Evolutionary conservation across 2,888 invertebrate species (phyloP).

Genomic region (Cataglyphis albicans): DNA sequence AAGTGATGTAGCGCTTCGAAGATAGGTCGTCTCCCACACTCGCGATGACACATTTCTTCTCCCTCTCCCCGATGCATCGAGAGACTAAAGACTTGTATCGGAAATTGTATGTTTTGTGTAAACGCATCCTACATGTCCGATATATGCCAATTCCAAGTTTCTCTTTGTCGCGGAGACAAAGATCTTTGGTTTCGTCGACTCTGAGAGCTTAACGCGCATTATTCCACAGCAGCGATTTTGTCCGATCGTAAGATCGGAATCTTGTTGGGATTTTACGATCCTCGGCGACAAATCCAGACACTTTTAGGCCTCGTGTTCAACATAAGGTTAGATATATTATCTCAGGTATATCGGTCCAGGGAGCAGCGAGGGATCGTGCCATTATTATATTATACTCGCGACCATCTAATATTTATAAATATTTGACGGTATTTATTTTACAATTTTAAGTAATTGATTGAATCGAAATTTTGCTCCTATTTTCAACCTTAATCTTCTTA

Average conservation of each 20-base stretch:
- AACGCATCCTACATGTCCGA: background rate
- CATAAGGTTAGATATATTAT: constrained; percentile 3
- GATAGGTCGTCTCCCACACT: too few species aligned
- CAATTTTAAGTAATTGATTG: background rate
- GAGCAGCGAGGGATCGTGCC: background rate
- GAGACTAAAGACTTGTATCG: background rate
- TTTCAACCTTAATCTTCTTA: too few species aligned
- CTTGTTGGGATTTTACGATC: constrained; percentile 54
- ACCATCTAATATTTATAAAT: background rate
- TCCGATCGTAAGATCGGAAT: constrained; percentile 66
- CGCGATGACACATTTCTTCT: background rate
- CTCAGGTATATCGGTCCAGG: background rate
- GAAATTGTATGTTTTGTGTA: constrained; percentile 36
- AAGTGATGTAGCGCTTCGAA: background rate
- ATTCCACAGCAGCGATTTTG: constrained; percentile 71
- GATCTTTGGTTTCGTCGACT: constrained; percentile 6
- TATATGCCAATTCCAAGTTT: background rate
- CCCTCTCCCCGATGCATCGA: background rate
- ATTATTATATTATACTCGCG: background rate
- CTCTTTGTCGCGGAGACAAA: background rate
- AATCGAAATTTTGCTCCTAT: background rate
- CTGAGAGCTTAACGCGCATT: constrained; percentile 49
- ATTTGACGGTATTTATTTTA: background rate
- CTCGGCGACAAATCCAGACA: constrained; percentile 57
- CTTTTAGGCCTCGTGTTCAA: constrained; percentile 35